Percentiles rank a stretch among this genome's conserved stretches.
Evolutionary conservation across 2,113 vertebrate genomes (phyloP).

Genomic region (Lophura nycthemera): DNA sequence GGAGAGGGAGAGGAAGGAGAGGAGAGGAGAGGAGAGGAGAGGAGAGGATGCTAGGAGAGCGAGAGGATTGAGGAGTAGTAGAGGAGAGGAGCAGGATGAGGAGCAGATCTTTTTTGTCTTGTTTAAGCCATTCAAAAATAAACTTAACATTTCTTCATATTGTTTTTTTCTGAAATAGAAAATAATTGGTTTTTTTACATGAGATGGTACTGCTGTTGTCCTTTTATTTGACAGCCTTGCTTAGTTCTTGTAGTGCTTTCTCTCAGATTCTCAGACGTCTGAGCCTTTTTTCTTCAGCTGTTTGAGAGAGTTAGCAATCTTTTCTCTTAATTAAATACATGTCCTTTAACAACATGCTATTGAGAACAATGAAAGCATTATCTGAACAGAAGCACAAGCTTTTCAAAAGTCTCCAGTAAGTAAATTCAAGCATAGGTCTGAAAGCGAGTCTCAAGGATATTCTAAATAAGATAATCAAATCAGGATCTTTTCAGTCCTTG

Average conservation of each 20-base stretch:
- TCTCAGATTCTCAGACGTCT: not conserved
- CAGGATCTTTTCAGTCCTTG: not conserved
- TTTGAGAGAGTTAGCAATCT: not conserved
- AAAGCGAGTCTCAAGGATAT: not conserved
- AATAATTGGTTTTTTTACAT: not conserved
- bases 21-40: no score
- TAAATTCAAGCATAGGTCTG: not conserved
- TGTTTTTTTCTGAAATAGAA: not conserved
- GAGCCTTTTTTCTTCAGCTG: not conserved
- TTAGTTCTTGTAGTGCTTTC: not conserved
- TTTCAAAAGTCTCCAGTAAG: not conserved
- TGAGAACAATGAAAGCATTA: not conserved
- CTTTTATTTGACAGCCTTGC: conserved; percentile 6
- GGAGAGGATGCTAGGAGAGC: no score
- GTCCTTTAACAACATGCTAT: not conserved
- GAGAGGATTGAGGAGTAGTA: no score
- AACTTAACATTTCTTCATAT: not conserved
- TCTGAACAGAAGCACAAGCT: not conserved
- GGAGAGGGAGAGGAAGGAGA: no score
- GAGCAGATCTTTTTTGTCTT: not conserved
- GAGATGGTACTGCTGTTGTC: not conserved
- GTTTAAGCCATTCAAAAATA: not conserved
- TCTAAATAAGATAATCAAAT: not conserved
- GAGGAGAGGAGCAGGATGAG: no score
- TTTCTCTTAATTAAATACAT: not conserved